Conservation (phyloP, 2,888 invertebrate genomes). For the Macrosoma leucophasiata region DNA sequence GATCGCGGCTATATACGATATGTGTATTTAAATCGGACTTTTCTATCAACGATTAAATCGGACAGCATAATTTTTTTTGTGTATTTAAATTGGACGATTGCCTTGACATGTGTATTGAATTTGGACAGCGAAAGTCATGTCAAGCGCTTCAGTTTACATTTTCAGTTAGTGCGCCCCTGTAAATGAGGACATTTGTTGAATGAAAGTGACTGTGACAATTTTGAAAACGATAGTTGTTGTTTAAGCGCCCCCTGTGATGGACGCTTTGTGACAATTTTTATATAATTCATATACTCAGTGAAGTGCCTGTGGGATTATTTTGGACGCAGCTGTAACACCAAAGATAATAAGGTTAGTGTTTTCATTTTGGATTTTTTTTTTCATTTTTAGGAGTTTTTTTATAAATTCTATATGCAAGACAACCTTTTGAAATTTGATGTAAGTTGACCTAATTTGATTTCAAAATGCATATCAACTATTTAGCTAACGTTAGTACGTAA, state of each 20-base stretch:
- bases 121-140: constrained; percentile 33
- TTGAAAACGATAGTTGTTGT: constrained; percentile 54
- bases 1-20: constrained; percentile 36
- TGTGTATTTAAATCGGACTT: constrained; percentile 20
- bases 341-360: constrained; percentile 61
- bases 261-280: constrained; percentile 22
- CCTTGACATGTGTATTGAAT: constrained; percentile 38
- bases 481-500: too few relatives aligned
- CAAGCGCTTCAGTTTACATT: constrained; percentile 59
- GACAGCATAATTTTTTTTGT: too few relatives aligned
- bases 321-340: constrained; percentile 43
- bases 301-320: constrained; percentile 59
- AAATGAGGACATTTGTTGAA: constrained; percentile 51
- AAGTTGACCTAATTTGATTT: too few relatives aligned
- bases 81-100: too few relatives aligned
- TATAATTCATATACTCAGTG: constrained; percentile 33
- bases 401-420: too few relatives aligned
- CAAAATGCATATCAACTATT: too few relatives aligned
- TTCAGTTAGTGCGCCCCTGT: constrained; percentile 52
- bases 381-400: too few relatives aligned
- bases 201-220: constrained; percentile 69
- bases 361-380: too few relatives aligned
- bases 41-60: too few relatives aligned
- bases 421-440: too few relatives aligned
- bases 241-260: constrained; percentile 42